Conservation (phyloP, 2,888 invertebrate genomes). For the Morpho helenor region DNA sequence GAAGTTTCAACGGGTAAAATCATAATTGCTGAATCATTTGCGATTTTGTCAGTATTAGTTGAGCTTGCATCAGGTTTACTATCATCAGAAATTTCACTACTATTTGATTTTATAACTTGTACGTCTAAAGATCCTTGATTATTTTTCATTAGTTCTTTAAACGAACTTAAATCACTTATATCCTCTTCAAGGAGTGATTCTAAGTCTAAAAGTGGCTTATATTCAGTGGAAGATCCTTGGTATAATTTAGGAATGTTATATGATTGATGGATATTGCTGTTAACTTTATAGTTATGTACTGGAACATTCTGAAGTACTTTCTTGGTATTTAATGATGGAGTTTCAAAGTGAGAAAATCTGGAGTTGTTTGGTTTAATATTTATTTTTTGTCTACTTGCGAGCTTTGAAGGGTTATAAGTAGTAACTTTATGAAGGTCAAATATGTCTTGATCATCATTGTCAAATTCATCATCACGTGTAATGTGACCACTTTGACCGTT, state of each 20-base stretch:
- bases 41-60: conserved; percentile 59
- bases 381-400: conserved; percentile 57
- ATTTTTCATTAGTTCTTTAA: conserved; percentile 71
- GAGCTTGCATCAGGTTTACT: conserved; percentile 67
- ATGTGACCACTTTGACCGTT: conserved; percentile 66
- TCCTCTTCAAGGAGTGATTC: conserved; percentile 80
- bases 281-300: conserved; percentile 39
- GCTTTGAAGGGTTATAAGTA: conserved; percentile 68
- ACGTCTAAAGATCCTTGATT: conserved; percentile 71
- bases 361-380: conserved; percentile 52
- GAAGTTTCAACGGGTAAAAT: conserved; percentile 23
- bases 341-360: conserved; percentile 48
- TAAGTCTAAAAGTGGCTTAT: conserved; percentile 73
- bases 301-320: conserved; percentile 29
- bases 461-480: conserved; percentile 58
- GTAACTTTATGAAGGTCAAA: conserved; percentile 68
- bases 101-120: conserved; percentile 74
- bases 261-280: conserved; percentile 38
- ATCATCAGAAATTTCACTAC: conserved; percentile 46
- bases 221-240: conserved; percentile 63
- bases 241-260: conserved; percentile 42
- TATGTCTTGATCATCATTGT: conserved; percentile 64
- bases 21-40: conserved; percentile 38
- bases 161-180: conserved; percentile 70
- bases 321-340: conserved; percentile 37